A percentile compares a stretch with the other conserved stretches of the same genome.
phyloP scores from a whole-genome alignment of 2,113 vertebrate species.

The Serilophus lunatus region DNA sequence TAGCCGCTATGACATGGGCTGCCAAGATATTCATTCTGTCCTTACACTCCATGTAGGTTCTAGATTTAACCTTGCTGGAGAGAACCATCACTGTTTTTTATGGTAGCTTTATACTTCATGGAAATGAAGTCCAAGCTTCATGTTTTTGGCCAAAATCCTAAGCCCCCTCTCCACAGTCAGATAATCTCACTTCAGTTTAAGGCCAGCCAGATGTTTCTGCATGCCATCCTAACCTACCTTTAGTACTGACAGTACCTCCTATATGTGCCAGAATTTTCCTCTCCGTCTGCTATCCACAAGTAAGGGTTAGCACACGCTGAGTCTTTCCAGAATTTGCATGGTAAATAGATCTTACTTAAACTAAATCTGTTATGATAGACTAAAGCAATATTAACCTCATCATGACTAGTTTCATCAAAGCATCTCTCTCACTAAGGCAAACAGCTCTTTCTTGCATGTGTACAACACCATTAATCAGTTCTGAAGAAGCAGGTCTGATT shows the following conservation, averaged over 20 bases:
- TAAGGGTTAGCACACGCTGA: background rate
- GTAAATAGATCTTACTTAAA: background rate
- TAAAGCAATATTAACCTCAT: background rate
- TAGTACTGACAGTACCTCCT: background rate
- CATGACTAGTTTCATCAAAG: background rate
- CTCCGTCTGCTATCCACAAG: background rate
- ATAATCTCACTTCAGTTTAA: background rate
- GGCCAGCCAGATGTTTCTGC: background rate
- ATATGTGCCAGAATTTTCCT: background rate
- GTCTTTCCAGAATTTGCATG: background rate
- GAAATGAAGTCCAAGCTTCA: background rate
- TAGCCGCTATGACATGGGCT: rapidly evolving
- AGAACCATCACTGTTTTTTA: background rate
- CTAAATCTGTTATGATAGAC: background rate
- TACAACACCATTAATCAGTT: background rate
- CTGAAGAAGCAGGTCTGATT: background rate
- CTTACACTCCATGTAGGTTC: background rate
- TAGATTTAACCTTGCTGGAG: background rate
- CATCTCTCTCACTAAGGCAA: background rate
- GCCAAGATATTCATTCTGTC: background rate
- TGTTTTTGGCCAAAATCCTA: background rate
- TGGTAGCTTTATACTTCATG: background rate
- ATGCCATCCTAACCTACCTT: background rate
- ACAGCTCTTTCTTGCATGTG: background rate
- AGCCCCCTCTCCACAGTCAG: background rate